Percentiles rank a stretch among this genome's conserved stretches.
These are phyloP conservation scores for Phoxinus dragarum DNA, from an alignment of 2,797 vertebrate genomes.

Conservation along the genomic window DNA sequence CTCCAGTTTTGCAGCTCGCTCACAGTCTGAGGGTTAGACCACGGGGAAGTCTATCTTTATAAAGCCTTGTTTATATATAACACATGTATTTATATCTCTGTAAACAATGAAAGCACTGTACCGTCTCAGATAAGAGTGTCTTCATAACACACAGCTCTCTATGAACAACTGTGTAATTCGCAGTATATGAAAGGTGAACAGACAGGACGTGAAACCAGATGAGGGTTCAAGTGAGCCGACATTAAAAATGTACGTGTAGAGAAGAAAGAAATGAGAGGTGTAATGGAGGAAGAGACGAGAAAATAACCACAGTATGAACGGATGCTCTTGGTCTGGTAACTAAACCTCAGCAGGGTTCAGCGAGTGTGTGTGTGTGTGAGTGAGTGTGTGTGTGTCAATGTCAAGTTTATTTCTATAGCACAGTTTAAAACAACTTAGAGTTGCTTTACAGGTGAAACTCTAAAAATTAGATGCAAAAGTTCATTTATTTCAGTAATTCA, in stretches of 20 bases:
- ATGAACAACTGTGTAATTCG: neutral
- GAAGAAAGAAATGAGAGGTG: neutral
- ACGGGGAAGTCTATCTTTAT: conserved; percentile 15
- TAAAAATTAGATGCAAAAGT: too few relatives aligned
- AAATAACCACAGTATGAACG: neutral
- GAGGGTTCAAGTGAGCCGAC: neutral
- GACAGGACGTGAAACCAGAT: neutral
- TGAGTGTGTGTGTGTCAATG: too few relatives aligned
- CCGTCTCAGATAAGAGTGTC: conserved; percentile 9
- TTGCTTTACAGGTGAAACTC: too few relatives aligned
- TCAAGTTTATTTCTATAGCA: too few relatives aligned
- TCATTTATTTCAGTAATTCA: too few relatives aligned
- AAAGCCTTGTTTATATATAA: conserved; percentile 31
- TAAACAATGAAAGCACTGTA: conserved; percentile 23
- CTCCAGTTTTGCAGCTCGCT: neutral
- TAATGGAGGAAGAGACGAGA: neutral
- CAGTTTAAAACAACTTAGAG: too few relatives aligned
- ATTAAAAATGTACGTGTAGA: neutral
- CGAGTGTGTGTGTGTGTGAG: neutral
- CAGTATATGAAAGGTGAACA: neutral
- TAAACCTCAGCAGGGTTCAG: neutral
- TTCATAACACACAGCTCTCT: neutral
- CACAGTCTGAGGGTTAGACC: conserved; percentile 9
- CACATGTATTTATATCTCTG: conserved; percentile 24
- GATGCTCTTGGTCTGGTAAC: neutral